A percentile compares a stretch with the other conserved stretches of the same genome.
Conservation (phyloP, 1,140 invertebrate genomes). For the Euschistus heros region DNA sequence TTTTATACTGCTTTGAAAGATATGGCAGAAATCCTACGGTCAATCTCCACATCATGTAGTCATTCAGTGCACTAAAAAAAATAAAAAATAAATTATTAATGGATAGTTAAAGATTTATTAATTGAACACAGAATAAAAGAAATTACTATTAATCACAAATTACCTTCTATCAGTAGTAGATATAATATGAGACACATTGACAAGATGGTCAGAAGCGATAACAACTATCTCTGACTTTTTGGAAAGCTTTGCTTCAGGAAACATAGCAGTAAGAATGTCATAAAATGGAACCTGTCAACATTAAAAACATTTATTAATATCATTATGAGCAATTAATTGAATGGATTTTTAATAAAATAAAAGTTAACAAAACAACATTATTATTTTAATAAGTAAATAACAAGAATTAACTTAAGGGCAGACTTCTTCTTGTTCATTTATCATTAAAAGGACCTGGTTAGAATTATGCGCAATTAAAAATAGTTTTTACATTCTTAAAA, state of each 20-base stretch:
- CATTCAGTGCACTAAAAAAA: conserved; percentile 42
- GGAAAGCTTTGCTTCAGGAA: conserved; percentile 40
- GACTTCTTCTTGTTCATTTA: no score
- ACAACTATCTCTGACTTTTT: conserved; percentile 44
- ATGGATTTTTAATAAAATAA: no score
- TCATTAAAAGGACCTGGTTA: no score
- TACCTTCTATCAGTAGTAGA: conserved; percentile 45
- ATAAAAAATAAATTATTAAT: conserved; percentile 17
- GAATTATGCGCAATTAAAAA: no score
- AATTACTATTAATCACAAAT: conserved; percentile 10
- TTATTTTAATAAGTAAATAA: no score
- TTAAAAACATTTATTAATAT: background rate
- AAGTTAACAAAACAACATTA: no score
- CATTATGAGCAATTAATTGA: no score
- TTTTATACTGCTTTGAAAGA: conserved; percentile 42
- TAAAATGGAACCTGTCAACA: conserved; percentile 42
- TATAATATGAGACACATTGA: conserved; percentile 42
- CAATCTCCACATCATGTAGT: conserved; percentile 50
- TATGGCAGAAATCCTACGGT: conserved; percentile 45
- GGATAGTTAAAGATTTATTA: conserved; percentile 14
- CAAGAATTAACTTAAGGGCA: no score
- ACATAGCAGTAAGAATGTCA: conserved; percentile 44
- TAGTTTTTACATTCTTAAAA: no score
- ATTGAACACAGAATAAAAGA: background rate
- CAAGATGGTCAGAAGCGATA: conserved; percentile 43